Base-by-base conservation (phyloP, 2,888 invertebrate species). In the Acrobasis consociella region DNA sequence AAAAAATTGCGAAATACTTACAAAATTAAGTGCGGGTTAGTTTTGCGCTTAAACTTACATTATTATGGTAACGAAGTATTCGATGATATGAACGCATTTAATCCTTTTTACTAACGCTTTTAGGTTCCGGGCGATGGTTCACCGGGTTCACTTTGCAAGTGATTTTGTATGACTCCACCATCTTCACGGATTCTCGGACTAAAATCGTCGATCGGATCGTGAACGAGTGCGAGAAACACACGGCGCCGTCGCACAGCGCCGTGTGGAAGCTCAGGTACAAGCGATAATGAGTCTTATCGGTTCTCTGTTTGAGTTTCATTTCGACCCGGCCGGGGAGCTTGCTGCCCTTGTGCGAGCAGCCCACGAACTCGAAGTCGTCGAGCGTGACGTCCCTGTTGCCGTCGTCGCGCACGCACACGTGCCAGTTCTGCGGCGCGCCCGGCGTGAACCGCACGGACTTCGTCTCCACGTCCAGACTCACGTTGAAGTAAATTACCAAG, bases 371-470 rank as follows among this genome's bases (percentile, higher is more conserved):
- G 62, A 92, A 92, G 53, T 91, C 88, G 5, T 89, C 87, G 1
- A 73, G 66, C 0, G 92, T 91, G 0, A 91, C 91, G 49, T 92
- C 91, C 52, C 70, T 83, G 17, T 83, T 85, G 37, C 75, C 76
- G 8, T 86, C 86, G 53, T 91, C 89, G 10, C 90, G 74, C 1
- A 93, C 80, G 65, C 85, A 88, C 0, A 94, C 72, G 13, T 81
- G 75, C 94, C 94, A 94, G 62, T 89, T 90, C 73, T 94, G 94
- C 0, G 93, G 94, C 55, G 94, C 94, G 13, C 93, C 93, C 0
- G 89, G 82, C 7, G 93, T 93, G 64, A 94, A 91, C 73, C 93
- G 93, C 0, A 94, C 88, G 60, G 89, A 88, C 60, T 82, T 89
- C 1, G 82, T 82, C 1, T 89, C 89, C 0, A 78, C 75, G 17